A percentile compares a stretch with the other conserved stretches of the same genome.
These are phyloP conservation scores for Drosophila sordidapex DNA, from an alignment of 2,888 invertebrate genomes.

Conservation along the genomic window DNA sequence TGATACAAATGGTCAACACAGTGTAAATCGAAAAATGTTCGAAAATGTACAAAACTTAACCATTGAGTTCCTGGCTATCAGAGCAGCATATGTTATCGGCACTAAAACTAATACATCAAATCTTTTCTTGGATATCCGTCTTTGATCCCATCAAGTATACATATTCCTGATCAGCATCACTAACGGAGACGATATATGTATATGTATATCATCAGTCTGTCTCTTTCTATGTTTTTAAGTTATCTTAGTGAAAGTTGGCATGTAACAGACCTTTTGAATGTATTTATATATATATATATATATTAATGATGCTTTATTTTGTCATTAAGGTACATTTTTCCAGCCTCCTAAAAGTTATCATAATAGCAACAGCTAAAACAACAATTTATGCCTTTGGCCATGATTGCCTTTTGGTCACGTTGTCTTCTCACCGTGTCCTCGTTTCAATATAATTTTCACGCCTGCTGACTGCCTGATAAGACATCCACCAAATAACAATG, in stretches of 20 bases:
- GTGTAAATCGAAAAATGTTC: not conserved
- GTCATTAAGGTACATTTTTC: not conserved
- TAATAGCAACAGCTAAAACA: conserved; percentile 2
- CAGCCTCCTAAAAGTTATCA: not conserved
- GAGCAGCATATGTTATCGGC: not conserved
- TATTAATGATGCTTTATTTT: not conserved
- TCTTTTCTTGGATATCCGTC: not conserved
- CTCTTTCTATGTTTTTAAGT: not conserved
- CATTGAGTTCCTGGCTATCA: not conserved
- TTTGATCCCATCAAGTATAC: not conserved
- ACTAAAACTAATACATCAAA: not conserved
- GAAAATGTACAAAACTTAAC: not conserved
- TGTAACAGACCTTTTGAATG: not conserved
- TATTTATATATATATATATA: not conserved
- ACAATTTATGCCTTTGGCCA: conserved; percentile 8
- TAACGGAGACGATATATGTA: not conserved
- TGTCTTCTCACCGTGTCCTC: not conserved
- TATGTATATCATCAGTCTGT: not conserved
- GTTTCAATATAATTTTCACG: conserved; percentile 26
- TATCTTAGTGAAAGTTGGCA: not conserved
- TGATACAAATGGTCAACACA: not conserved
- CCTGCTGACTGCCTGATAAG: conserved; percentile 50
- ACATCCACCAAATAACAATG: conserved; percentile 27
- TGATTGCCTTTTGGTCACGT: conserved; percentile 11
- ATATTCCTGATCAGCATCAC: not conserved